Evolutionary conservation across 1,140 invertebrate genomes (phyloP), one percentile per base, ranked within the genome.

Genomic region (Dermatophagoides farinae): DNA sequence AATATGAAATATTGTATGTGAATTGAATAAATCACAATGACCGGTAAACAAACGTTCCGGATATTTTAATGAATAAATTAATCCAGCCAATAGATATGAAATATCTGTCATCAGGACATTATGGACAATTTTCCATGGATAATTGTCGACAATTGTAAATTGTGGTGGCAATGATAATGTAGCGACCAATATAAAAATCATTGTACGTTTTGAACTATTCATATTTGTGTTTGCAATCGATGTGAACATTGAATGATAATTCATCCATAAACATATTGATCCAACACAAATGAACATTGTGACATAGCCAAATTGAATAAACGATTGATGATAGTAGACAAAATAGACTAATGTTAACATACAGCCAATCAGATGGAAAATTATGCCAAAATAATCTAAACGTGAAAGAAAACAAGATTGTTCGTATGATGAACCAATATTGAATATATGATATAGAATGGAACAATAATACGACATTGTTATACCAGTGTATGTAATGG

Each of bases 291-390:
- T 12, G 16, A 18, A 55, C 23, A 55, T n/a, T 18, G 5, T 1
- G 25, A 38, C 31, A 44, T 55, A 55, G 14, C 10, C 25, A n/a
- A 55, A n/a, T 40, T 44, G 53, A 20, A 55, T 12, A n/a, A 14
- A 23, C 16, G 14, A 39, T 12, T 55, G 18, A 25, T 44, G 38
- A 25, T 55, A 55, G 25, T 25, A 55, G 5, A 23, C 16, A 23
- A 55, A 55, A 25, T 55, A 55, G 6, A 55, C 53, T 44, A 55
- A 25, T n/a, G 53, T 23, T n/a, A 55, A 44, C 53, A 55, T 55
- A 25, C 14, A 16, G 14, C 53, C 53, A 23, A 55, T 55, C 14
- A 55, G n/a, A 25, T 55, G 53, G 6, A 55, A 23, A 4, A 38
- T 55, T 2, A 55, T 55, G 25, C 53, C 53, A 44, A 55, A 55